These are phyloP conservation scores for Drosophila orena DNA, from an alignment of 1,140 invertebrate genomes.

Conservation along the genomic window DNA sequence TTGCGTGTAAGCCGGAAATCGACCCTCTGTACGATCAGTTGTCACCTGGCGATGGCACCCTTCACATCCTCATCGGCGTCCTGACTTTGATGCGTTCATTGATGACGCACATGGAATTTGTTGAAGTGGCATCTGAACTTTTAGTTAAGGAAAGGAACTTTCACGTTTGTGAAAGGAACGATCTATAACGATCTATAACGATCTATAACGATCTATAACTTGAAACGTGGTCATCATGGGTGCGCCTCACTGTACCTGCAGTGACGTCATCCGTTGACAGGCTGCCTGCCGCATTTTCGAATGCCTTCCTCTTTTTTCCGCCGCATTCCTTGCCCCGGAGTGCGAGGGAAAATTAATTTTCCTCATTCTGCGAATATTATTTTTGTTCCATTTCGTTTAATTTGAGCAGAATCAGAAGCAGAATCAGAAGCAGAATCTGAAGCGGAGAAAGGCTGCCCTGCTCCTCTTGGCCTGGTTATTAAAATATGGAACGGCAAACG, in stretches of 20 bases:
- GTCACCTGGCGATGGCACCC: conserved; percentile 25
- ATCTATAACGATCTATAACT: too few species aligned
- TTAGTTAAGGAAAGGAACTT: too few species aligned
- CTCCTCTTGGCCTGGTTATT: conserved; percentile 52
- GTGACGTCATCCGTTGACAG: conserved; percentile 7
- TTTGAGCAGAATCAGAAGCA: conserved; percentile 18
- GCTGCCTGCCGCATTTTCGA: not conserved
- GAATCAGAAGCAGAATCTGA: too few species aligned
- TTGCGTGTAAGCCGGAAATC: conserved; percentile 25
- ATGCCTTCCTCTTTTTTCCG: not conserved
- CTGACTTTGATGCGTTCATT: conserved; percentile 1
- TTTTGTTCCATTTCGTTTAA: conserved; percentile 59
- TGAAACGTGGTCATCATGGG: conserved; percentile 13
- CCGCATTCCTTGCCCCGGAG: conserved; percentile 7
- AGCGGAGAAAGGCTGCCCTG: not conserved
- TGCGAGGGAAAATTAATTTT: conserved; percentile 68
- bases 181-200: too few species aligned
- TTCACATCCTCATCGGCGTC: not conserved
- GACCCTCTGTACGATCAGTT: conserved; percentile 21
- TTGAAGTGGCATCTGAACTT: not conserved
- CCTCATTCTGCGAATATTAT: conserved; percentile 66
- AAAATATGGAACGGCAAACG: conserved; percentile 24
- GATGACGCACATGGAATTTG: not conserved
- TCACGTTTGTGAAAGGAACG: too few species aligned
- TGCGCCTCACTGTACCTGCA: conserved; percentile 4